A percentile compares a stretch with the other conserved stretches of the same genome.
Conservation (phyloP, 2,113 vertebrate species). For the Trachemys scripta region DNA sequence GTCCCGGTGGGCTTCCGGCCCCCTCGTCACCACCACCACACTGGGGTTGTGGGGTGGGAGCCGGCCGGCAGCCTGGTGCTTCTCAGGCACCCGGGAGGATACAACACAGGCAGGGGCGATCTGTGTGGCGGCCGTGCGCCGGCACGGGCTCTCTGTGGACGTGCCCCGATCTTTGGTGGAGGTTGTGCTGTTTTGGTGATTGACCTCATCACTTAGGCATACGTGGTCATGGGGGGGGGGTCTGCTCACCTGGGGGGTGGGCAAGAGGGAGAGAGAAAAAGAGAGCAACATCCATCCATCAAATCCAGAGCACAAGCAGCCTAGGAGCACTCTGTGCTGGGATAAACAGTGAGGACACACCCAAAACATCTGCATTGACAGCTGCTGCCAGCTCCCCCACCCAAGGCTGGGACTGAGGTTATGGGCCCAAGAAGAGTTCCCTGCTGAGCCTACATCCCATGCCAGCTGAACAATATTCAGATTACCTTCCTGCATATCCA, state of each 20-base stretch:
- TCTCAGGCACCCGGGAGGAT: slow-evolving; percentile 74
- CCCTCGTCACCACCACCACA: slow-evolving; percentile 76
- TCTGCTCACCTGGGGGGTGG: slow-evolving; percentile 87
- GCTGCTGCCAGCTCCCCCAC: neutral
- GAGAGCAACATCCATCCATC: neutral
- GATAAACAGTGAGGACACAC: neutral
- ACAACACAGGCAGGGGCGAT: slow-evolving; percentile 78
- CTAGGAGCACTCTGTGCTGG: neutral
- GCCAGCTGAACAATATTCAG: neutral
- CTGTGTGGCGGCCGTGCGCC: slow-evolving; percentile 85
- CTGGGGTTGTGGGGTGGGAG: slow-evolving; percentile 73
- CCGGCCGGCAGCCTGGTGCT: slow-evolving; percentile 63
- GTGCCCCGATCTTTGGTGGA: slow-evolving; percentile 97
- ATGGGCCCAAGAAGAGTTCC: neutral
- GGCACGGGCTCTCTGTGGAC: slow-evolving; percentile 91
- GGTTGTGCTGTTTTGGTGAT: slow-evolving; percentile 84
- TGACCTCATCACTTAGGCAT: slow-evolving; percentile 96
- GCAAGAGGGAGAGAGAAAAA: neutral
- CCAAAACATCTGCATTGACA: neutral
- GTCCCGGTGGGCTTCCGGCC: slow-evolving; percentile 84
- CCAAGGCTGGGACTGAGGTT: neutral
- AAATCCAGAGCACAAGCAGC: rapidly evolving
- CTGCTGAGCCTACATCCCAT: neutral
- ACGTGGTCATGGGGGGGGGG: slow-evolving; percentile 90
- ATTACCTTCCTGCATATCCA: neutral